Evolutionary conservation across 2,113 vertebrate genomes (phyloP), one percentile per base, ranked within the genome.

Genomic region (Tetrax tetrax): DNA sequence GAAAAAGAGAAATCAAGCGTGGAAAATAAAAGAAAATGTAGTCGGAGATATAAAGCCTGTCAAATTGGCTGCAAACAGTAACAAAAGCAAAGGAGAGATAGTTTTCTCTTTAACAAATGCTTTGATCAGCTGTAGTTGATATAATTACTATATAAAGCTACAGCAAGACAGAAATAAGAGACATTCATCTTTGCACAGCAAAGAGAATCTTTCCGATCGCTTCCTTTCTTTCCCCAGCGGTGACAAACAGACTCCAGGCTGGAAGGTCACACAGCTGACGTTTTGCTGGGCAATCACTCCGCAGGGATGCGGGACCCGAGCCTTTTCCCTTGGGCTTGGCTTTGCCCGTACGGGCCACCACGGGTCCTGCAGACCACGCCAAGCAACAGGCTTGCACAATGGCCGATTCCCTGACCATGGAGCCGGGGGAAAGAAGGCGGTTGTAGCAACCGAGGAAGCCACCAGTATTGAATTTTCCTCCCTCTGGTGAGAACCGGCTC

Each of bases 51-150:
- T 86, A 97, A 96, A 97, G 93, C 94, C 98, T 98, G 98, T 98
- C 97, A 98, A 96, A 98, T 97, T 96, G 93, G 97, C 97, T 98
- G 97, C 96, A 95, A 97, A 96, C 90, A 90, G 87, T 90, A 98
- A 98, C 97, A 98, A 98, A 98, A 98, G 97, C 97, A 97, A 85
- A 96, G 96, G 96, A 97, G 97, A 98, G 97, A 98, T 95, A 97
- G 96, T 95, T 98, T 97, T 98, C 98, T 96, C 97, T 97, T 97
- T 98, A 98, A 98, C 98, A 98, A 98, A 97, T 98, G 97, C 98
- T 98, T 98, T 98, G 98, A 98, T 98, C 98, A 97, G 95, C 96
- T 93, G 90, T 93, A 96, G 97, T 97, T 98, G 97, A 98, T 98
- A 97, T 98, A 98, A 98, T 98, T 98, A 98, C 97, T 98, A 98